phyloP scores from a whole-genome alignment of 2,113 vertebrate species.

The Helogale parvula region DNA sequence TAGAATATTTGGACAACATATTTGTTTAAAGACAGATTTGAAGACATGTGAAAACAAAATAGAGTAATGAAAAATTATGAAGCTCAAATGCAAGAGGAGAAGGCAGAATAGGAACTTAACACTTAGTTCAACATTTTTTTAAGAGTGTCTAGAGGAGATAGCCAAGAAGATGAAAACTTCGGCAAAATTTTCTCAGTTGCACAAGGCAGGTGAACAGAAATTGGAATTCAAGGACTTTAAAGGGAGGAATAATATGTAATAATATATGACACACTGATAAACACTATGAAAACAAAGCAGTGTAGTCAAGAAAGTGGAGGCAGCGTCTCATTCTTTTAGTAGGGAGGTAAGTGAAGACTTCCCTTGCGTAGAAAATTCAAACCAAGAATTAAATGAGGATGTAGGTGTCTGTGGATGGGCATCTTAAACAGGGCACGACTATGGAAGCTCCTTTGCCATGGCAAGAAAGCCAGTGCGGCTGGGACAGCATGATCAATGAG shows the following conservation, averaged over 20 bases:
- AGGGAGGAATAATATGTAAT: not conserved
- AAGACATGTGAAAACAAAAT: not conserved
- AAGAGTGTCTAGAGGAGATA: not conserved
- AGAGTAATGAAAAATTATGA: not conserved
- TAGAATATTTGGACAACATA: not conserved
- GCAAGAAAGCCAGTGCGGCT: not conserved
- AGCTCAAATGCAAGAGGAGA: not conserved
- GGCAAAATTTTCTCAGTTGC: not conserved
- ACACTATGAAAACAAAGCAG: not conserved
- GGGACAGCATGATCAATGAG: not conserved
- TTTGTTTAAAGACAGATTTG: not conserved
- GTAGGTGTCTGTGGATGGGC: not conserved
- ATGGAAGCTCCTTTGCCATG: not conserved
- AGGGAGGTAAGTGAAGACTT: not conserved
- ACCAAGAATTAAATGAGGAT: not conserved
- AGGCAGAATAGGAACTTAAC: not conserved
- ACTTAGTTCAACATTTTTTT: not conserved
- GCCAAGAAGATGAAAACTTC: not conserved
- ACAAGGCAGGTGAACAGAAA: not conserved
- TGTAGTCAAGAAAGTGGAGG: not conserved
- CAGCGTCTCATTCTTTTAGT: accelerated
- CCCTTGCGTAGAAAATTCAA: not conserved
- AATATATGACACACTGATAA: not conserved
- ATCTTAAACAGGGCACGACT: not conserved
- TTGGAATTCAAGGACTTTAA: not conserved